Percentiles rank a stretch among this genome's conserved stretches.
phyloP scores from a whole-genome alignment of 2,113 vertebrate species.

The Platysteira castanea region DNA sequence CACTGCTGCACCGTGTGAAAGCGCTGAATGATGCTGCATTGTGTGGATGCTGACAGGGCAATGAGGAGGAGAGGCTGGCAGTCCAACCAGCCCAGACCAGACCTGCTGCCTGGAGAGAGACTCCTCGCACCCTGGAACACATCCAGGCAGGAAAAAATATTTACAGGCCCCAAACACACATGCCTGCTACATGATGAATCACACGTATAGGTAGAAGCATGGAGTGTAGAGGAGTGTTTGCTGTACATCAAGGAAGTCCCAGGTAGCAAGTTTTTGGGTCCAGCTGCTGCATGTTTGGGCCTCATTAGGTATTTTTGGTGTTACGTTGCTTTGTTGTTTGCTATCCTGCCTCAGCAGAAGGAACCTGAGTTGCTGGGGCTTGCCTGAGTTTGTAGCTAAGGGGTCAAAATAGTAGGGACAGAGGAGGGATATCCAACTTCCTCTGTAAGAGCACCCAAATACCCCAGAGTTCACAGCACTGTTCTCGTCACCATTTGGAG shows the following conservation, averaged over 20 bases:
- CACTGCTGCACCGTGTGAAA: accelerated
- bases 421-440: background rate
- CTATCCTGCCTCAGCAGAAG: background rate
- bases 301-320: background rate
- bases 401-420: background rate
- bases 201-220: background rate
- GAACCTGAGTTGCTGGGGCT: background rate
- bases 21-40: background rate
- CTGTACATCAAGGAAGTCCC: background rate
- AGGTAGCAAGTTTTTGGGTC: background rate
- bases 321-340: background rate
- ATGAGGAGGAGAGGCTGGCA: background rate
- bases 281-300: background rate
- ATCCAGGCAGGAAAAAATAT: slow-evolving; percentile 14
- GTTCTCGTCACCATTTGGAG: background rate
- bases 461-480: background rate
- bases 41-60: slow-evolving; percentile 13
- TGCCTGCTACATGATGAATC: background rate
- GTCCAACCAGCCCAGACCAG: slow-evolving; percentile 13
- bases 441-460: background rate
- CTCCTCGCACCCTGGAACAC: background rate
- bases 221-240: accelerated
- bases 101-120: background rate
- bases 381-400: background rate
- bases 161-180: background rate